Evolutionary conservation across 2,888 invertebrate species (phyloP).

Genomic region (Stomorhina lunata): DNA sequence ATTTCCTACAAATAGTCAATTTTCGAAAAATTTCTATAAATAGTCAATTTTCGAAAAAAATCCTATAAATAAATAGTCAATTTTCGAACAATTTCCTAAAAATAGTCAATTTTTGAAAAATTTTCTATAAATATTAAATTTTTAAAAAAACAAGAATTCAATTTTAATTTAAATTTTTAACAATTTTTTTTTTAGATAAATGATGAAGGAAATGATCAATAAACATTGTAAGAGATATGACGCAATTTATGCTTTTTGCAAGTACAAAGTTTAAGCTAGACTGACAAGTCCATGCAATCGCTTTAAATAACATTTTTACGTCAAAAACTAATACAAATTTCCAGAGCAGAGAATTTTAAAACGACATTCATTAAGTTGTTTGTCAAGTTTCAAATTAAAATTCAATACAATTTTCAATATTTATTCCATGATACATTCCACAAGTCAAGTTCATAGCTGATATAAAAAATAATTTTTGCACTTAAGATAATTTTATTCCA

Average conservation of each 20-base stretch:
- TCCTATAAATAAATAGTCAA: too few species aligned
- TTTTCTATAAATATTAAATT: too few species aligned
- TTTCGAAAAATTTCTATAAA: too few species aligned
- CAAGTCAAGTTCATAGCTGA: not conserved
- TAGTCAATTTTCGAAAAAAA: too few species aligned
- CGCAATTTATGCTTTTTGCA: not conserved
- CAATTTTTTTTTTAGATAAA: not conserved
- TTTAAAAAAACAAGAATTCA: too few species aligned
- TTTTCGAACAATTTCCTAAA: too few species aligned
- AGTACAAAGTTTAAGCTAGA: not conserved
- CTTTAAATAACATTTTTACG: too few species aligned
- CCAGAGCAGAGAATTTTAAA: not conserved
- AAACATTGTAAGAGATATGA: not conserved
- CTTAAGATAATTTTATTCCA: not conserved
- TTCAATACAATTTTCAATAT: not conserved
- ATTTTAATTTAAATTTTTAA: not conserved
- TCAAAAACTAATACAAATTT: too few species aligned
- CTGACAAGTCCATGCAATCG: too few species aligned
- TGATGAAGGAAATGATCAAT: not conserved
- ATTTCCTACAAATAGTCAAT: too few species aligned
- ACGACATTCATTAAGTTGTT: not conserved
- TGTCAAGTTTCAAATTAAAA: not conserved
- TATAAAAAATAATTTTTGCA: slow-evolving; percentile 3
- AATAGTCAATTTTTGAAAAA: too few species aligned
- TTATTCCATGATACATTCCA: slow-evolving; percentile 10